Evolutionary conservation across 2,888 invertebrate species (phyloP).

Genomic region (Rhorus exstirpatorius): DNA sequence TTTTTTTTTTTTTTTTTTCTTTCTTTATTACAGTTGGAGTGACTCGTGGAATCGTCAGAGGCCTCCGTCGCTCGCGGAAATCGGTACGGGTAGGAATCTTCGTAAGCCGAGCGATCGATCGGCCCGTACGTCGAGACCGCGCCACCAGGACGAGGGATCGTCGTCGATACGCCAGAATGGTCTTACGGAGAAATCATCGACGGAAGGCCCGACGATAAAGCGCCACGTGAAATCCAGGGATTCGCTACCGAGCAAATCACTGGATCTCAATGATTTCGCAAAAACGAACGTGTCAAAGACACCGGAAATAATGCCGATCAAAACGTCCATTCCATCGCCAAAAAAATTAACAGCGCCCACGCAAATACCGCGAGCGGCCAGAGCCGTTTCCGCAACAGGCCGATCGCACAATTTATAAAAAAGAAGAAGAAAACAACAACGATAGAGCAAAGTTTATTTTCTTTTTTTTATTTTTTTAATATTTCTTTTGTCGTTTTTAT

Average conservation of each 20-base stretch:
- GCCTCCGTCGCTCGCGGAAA: constrained; percentile 77
- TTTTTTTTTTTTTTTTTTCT: constrained; percentile 24
- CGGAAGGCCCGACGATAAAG: constrained; percentile 64
- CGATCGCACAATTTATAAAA: constrained; percentile 80
- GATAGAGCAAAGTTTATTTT: constrained; percentile 25
- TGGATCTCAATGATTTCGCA: constrained; percentile 63
- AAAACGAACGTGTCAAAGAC: constrained; percentile 63
- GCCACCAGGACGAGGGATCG: constrained; percentile 75
- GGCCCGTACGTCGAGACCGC: constrained; percentile 74
- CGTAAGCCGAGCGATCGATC: constrained; percentile 76
- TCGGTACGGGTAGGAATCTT: constrained; percentile 71
- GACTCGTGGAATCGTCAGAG: constrained; percentile 81
- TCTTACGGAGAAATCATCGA: constrained; percentile 63
- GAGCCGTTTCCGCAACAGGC: constrained; percentile 79
- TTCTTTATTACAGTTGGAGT: constrained; percentile 85
- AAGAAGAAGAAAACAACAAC: neutral
- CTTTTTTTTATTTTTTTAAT: constrained; percentile 35
- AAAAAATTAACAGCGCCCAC: constrained; percentile 77
- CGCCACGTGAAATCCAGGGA: constrained; percentile 68
- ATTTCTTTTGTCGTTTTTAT: constrained; percentile 33
- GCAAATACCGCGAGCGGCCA: constrained; percentile 80
- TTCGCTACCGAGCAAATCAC: constrained; percentile 58
- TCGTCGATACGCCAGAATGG: constrained; percentile 64
- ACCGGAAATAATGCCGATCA: constrained; percentile 63
- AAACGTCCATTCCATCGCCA: constrained; percentile 76